Evolutionary conservation across 2,113 vertebrate species (phyloP).

Genomic region (Nothobranchius kuhntae): DNA sequence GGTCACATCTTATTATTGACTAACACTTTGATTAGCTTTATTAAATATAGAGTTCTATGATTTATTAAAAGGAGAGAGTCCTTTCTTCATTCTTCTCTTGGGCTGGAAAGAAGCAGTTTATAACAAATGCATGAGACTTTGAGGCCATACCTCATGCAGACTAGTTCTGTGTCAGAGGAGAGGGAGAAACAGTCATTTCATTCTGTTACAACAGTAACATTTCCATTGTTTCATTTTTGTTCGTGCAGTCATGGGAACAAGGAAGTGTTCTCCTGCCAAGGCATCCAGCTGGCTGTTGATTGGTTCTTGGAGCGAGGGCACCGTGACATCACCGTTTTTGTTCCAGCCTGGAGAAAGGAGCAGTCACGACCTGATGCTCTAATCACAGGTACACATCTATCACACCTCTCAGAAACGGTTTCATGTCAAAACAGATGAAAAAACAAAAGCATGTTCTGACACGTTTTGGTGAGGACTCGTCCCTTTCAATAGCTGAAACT

Average conservation of each 20-base stretch:
- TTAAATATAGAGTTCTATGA: no score
- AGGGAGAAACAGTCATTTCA: no score
- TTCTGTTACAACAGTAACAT: no score
- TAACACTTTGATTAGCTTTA: no score
- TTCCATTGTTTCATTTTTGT: not conserved
- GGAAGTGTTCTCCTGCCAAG: conserved; percentile 98
- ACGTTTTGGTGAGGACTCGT: not conserved
- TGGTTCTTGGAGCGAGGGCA: conserved; percentile 98
- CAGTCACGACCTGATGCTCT: conserved; percentile 97
- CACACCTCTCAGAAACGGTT: not conserved
- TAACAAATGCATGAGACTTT: no score
- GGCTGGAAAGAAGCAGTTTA: no score
- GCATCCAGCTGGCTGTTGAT: conserved; percentile 95
- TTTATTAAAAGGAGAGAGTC: no score
- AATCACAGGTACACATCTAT: conserved; percentile 85
- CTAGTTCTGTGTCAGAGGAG: no score
- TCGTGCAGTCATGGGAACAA: conserved; percentile 96
- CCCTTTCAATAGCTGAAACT: not conserved
- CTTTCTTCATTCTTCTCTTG: no score
- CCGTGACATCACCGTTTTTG: conserved; percentile 94
- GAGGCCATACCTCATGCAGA: no score
- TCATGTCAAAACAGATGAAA: not conserved
- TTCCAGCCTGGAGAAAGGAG: conserved; percentile 97
- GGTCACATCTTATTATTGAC: no score
- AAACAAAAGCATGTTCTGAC: not conserved